Conservation (phyloP, 2,113 vertebrate genomes). For the Rutilus rutilus region DNA sequence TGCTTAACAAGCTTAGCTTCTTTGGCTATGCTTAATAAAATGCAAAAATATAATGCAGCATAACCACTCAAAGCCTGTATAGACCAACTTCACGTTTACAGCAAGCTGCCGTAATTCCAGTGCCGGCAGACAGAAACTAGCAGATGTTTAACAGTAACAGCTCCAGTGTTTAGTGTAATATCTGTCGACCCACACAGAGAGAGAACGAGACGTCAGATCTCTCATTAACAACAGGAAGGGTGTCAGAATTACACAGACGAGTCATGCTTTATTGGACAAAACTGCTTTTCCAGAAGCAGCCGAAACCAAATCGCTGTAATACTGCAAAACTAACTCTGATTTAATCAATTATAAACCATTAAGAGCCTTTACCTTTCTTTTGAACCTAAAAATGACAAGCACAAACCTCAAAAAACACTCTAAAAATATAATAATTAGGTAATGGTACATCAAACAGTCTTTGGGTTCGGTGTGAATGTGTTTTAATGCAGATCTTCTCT, state of each 20-base stretch:
- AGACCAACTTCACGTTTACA: too few species aligned
- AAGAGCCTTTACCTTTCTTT: too few species aligned
- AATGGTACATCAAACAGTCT: too few species aligned
- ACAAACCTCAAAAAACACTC: too few species aligned
- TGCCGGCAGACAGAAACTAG: background rate
- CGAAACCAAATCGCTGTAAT: constrained; percentile 50
- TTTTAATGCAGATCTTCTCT: too few species aligned
- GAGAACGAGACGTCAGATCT: background rate
- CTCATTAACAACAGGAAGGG: constrained; percentile 62
- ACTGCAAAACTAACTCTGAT: too few species aligned
- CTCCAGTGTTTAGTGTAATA: background rate
- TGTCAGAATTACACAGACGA: constrained; percentile 28
- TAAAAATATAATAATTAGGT: too few species aligned
- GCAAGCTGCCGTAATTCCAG: background rate
- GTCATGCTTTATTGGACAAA: constrained; percentile 47
- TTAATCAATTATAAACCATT: too few species aligned
- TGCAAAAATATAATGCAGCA: background rate
- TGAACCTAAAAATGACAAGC: too few species aligned
- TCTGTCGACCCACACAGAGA: constrained; percentile 34
- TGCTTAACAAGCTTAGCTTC: background rate
- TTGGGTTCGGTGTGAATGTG: too few species aligned
- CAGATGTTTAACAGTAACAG: background rate
- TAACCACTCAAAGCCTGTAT: too few species aligned
- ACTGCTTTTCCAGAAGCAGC: constrained; percentile 5
- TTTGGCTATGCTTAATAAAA: background rate